phyloP scores from a whole-genome alignment of 2,113 vertebrate species.

The Corythoichthys intestinalis region DNA sequence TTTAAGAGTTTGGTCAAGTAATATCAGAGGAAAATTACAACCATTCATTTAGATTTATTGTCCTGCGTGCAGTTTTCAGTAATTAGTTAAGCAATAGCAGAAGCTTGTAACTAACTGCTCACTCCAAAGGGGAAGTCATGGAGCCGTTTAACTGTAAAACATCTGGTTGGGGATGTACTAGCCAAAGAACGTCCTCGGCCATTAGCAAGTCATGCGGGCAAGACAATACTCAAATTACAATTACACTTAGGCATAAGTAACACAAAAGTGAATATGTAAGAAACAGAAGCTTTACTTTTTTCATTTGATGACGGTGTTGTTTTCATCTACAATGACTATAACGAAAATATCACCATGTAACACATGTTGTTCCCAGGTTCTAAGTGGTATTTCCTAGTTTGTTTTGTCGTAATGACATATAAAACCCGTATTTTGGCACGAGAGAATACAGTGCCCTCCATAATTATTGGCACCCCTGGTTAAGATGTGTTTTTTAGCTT shows the following conservation, averaged over 20 bases:
- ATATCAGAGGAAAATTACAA: background rate
- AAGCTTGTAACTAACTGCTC: conserved; percentile 19
- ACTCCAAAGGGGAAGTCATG: conserved; percentile 57
- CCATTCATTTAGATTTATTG: background rate
- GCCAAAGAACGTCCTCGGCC: background rate
- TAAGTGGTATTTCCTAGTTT: too few species aligned
- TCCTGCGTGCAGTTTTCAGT: background rate
- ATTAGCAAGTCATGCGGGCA: background rate
- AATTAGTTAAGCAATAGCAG: conserved; percentile 28
- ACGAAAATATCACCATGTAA: too few species aligned
- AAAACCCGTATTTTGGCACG: too few species aligned
- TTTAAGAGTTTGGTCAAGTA: background rate
- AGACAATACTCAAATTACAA: background rate
- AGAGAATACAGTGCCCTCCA: too few species aligned
- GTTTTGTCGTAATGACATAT: too few species aligned
- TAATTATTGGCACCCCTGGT: too few species aligned
- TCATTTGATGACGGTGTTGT: too few species aligned
- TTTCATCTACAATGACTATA: too few species aligned
- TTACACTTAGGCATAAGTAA: background rate
- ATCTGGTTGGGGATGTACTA: conserved; percentile 16
- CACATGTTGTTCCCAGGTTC: too few species aligned
- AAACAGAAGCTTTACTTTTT: background rate
- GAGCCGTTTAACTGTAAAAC: conserved; percentile 59
- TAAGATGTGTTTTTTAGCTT: too few species aligned
- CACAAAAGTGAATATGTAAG: background rate